Evolutionary conservation across 2,888 invertebrate genomes (phyloP), one percentile per base, ranked within the genome.

Genomic region (Willowsia nigromaculata): DNA sequence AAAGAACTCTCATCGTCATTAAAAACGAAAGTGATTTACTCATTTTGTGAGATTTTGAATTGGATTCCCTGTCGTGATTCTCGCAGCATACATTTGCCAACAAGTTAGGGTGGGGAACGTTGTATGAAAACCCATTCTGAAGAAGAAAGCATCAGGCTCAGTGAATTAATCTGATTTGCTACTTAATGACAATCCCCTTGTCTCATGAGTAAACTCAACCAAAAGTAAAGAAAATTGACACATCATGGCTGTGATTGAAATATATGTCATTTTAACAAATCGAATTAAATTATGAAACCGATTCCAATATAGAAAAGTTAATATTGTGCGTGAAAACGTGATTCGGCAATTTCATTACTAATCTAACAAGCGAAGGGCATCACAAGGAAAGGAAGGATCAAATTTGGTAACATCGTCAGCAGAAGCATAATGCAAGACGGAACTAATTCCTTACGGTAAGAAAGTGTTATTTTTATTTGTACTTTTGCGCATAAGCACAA

Each of bases 391-490:
- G 27, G 30, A 18, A 68, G 33, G 40, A 50, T 5, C 47, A 50
- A 76, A 0, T 15, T 3, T 47, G 40, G 25, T 22, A 82, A 65
- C 18, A 47, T 65, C 40, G 62, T 43, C 62, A 65, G n/a, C 82
- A 80, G 43, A 37, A n/a, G 33, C 56, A 88, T 37, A 40, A 89
- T 89, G 89, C 89, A 89, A 50, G 89, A 89, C 62, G 89, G 89
- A 81, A 89, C 89, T n/a, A 89, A 89, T 81, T 89, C 89, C 50
- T 85, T 89, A 71, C 85, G 89, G 85, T 85, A 53, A 76, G 37
- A 22, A 5, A 43, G 3, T 30, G n/a, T n/a, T 47, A 43, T 47
- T 82, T 81, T 47, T 15, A n/a, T 65, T 4, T 65, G 65, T 33
- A 62, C 4, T 59, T 25, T 59, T 18, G 5, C 9, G 50, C 6